These are phyloP conservation scores for Acropternis orthonyx DNA, from an alignment of 2,797 vertebrate genomes.

Conservation along the genomic window DNA sequence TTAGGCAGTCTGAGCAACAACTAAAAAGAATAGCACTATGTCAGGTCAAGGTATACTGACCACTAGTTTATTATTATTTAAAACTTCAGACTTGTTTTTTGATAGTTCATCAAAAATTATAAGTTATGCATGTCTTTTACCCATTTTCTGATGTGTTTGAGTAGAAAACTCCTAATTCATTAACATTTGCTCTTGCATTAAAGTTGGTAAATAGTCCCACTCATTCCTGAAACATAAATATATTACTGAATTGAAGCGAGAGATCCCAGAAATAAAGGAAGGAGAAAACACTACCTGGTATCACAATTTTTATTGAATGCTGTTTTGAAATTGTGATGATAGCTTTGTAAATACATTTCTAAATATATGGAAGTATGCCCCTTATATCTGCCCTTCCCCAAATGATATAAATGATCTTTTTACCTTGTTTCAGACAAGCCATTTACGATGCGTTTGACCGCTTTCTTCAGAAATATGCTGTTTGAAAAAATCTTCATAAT, in stretches of 20 bases:
- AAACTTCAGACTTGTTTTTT: background rate
- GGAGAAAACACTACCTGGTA: background rate
- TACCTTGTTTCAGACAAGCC: constrained; percentile 82
- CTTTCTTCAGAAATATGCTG: constrained; percentile 89
- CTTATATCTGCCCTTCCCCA: background rate
- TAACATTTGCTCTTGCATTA: background rate
- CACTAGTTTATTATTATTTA: background rate
- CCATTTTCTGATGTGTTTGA: background rate
- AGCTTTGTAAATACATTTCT: background rate
- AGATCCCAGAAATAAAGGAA: background rate
- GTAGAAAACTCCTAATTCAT: background rate
- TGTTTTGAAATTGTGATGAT: background rate
- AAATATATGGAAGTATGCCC: background rate
- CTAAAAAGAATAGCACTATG: background rate
- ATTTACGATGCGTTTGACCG: constrained; percentile 95
- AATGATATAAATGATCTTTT: background rate
- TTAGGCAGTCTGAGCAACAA: background rate
- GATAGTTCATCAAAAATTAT: background rate
- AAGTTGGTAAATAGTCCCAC: background rate
- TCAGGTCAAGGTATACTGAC: rapidly evolving
- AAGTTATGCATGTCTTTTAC: background rate
- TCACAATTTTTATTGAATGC: background rate
- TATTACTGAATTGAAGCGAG: background rate
- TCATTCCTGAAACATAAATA: background rate
- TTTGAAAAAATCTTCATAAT: background rate